A percentile compares a stretch with the other conserved stretches of the same genome.
These are phyloP conservation scores for Carapus acus DNA, from an alignment of 2,797 vertebrate genomes.

Conservation along the genomic window DNA sequence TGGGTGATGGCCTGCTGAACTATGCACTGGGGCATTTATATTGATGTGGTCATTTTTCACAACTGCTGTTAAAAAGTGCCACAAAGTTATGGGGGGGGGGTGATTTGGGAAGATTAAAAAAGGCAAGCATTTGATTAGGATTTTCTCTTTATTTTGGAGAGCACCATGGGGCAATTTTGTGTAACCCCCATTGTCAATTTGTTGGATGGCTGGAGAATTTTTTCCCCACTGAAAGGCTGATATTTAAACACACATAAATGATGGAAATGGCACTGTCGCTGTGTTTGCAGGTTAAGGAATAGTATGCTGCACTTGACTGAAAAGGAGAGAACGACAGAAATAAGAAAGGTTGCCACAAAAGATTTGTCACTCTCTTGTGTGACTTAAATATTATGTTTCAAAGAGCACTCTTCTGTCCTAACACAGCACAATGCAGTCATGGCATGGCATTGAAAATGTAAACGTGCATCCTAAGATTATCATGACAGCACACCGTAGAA, in stretches of 20 bases:
- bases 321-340: constrained; percentile 25
- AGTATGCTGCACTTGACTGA: constrained; percentile 26
- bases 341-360: constrained; percentile 60
- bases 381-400: constrained; percentile 41
- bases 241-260: constrained; percentile 60
- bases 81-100: not conserved
- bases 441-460: constrained; percentile 56
- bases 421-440: constrained; percentile 33
- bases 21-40: constrained; percentile 9
- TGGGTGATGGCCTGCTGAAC: constrained; percentile 23
- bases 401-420: constrained; percentile 25
- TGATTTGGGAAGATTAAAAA: not conserved
- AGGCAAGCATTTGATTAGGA: constrained; percentile 15
- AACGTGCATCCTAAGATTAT: constrained; percentile 44
- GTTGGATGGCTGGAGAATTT: constrained; percentile 45
- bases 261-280: constrained; percentile 57
- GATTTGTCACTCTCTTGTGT: constrained; percentile 21
- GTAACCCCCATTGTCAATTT: constrained; percentile 38
- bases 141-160: constrained; percentile 2
- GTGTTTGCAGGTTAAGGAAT: constrained; percentile 61
- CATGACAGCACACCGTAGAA: constrained; percentile 44
- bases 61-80: not conserved
- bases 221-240: constrained; percentile 33
- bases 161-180: constrained; percentile 34
- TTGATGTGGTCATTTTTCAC: not conserved